A percentile compares a stretch with the other conserved stretches of the same genome.
Conservation (phyloP, 2,888 invertebrate species). For the Loripinus fragilis region DNA sequence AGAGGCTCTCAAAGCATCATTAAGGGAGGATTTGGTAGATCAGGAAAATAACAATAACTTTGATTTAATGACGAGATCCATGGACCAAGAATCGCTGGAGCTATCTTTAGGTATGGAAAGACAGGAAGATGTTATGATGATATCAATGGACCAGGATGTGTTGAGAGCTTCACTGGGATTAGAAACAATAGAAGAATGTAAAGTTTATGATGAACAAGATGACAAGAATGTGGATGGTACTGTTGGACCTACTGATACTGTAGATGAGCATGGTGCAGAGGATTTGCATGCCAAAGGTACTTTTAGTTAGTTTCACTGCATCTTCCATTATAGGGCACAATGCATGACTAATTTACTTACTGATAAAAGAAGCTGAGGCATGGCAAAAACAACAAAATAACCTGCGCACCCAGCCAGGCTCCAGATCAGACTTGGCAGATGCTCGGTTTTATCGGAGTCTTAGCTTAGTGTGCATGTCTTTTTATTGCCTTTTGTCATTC, state of each 20-base stretch:
- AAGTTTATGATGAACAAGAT: conserved; percentile 15
- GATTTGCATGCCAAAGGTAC: conserved; percentile 51
- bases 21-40: conserved; percentile 29
- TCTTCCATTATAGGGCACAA: not conserved
- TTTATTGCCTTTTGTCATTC: no score
- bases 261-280: conserved; percentile 19
- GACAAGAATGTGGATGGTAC: not conserved
- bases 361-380: not conserved
- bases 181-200: conserved; percentile 33
- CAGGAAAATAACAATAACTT: not conserved
- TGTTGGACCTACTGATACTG: conserved; percentile 16
- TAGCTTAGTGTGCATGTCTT: no score
- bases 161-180: conserved; percentile 50
- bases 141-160: conserved; percentile 58
- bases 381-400: no score
- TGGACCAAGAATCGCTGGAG: conserved; percentile 41
- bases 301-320: conserved; percentile 12
- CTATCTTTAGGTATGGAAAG: conserved; percentile 38
- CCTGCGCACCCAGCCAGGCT: no score
- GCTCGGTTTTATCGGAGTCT: no score
- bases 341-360: not conserved
- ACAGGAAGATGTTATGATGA: conserved; percentile 48
- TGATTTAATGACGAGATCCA: conserved; percentile 36
- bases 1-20: conserved; percentile 46
- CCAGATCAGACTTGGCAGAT: no score